Base-by-base conservation (phyloP, 1,140 invertebrate genomes). In the Bombus breviceps region DNA sequence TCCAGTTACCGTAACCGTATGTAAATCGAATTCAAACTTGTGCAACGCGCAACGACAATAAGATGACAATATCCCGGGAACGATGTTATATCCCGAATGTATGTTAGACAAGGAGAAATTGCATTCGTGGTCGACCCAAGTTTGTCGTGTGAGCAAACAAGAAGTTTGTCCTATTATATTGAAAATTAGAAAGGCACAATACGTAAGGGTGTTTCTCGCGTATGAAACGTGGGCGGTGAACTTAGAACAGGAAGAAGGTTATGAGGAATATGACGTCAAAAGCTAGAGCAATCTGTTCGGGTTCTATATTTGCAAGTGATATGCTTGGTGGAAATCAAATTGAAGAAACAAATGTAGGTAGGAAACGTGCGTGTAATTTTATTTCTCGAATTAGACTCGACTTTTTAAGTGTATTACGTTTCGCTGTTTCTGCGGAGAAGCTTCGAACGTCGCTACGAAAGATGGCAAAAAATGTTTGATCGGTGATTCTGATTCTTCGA, bases 21-120 rank as follows among this genome's bases (percentile, higher is more conserved):
- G 76, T 25, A 78, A 78, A 78, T 64, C 28, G 28, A 78, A 78
- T 64, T 78, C 28, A 32, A 78, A 64, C 28, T 78, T 64, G 39
- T 22, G 18, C 59, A 78, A 77, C 57, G 22, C 4, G 28, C 25
- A 77, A 22, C 9, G 37, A 22, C 37, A 64, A 28, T 28, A 34
- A 41, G 37, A 41, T 32, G 37, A 78, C 28, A 39, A 39, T 78
- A 12, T 78, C 1, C 15, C 37, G 8, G 37, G 1, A 41, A 32
- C 59, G 25, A 22, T 12, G 28, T 41, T 32, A 9, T 53, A 22
- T 53, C 0, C 25, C 41, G 22, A 22, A 6, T 18, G 34, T 37
- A 6, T n/a, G 5, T 25, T 10, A 37, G 25, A 76, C 10, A 13
- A 32, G 32, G 4, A 75, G 47, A 12, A 57, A 15, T 57, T 34